Evolutionary conservation across 37 sponge, comb jelly and placozoan species (phyloP), one percentile per base, ranked within the genome.

Genomic region (Bolinopsis microptera): DNA sequence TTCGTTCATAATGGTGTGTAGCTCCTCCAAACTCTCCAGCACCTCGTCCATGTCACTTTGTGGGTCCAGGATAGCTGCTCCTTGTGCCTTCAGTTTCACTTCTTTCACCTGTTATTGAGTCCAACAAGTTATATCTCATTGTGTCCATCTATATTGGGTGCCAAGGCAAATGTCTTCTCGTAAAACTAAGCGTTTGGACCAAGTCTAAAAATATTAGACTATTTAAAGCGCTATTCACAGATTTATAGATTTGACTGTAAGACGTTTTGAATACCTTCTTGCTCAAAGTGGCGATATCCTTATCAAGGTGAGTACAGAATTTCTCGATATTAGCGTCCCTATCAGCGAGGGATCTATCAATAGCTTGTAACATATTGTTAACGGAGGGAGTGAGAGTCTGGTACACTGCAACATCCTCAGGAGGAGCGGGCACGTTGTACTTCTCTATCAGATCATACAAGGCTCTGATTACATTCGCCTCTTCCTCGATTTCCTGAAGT

Each of bases 341-440:
- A 69, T 96, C 95, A 68, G 96, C 96, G 24, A 95, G 80, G 16
- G 96, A 95, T 48, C 96, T 97, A 68, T 98, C 99, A 0, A 98
- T 95, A 25, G 97, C 94, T 26, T 93, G 95, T 24, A 94, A 67
- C 75, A 97, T 76, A 13, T 95, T 92, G 35, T 37, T 75, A 35
- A 98, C 94, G 39, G 96, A 96, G 25, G 97, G 99, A 24, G 95
- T 94, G 26, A 98, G 94, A 23, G 97, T 98, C 96, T 96, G 83
- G 92, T 98, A 98, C 37, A 95, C 92, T 26, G 99, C 97, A 39
- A 96, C 40, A 69, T 98, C 99, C 69, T 98, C 99, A 68, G 99
- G 97, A 23, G 94, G 92, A 0, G 94, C 95, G 31, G 99, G 99
- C 0, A 98, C 99, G 38, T 95, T 93, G 92, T 95, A 97, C 94